These are phyloP conservation scores for Gnathonemus longibarbis DNA, from an alignment of 2,113 vertebrate species.

Conservation along the genomic window DNA sequence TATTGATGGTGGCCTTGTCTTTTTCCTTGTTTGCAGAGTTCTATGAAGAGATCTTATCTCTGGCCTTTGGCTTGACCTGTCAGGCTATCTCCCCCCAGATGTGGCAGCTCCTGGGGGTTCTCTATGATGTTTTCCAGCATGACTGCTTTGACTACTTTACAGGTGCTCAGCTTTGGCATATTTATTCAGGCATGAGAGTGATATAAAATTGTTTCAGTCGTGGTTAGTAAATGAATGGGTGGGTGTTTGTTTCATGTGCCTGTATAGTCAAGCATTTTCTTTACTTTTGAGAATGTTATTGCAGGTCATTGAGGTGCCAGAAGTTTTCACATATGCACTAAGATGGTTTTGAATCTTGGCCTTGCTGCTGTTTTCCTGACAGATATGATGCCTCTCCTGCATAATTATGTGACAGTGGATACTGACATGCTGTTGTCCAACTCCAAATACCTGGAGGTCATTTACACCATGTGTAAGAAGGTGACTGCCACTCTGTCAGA, in stretches of 20 bases:
- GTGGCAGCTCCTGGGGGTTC: constrained; percentile 89
- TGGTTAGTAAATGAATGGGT: not conserved
- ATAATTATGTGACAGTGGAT: constrained; percentile 97
- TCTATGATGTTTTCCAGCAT: constrained; percentile 90
- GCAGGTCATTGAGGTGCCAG: not conserved
- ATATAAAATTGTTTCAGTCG: not conserved
- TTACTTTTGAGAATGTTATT: not conserved
- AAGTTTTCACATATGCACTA: not conserved
- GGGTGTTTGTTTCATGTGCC: not conserved
- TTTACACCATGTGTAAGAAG: constrained; percentile 98
- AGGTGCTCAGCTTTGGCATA: constrained; percentile 53
- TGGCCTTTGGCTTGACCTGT: constrained; percentile 90
- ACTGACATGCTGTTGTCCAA: constrained; percentile 84
- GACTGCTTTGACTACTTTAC: constrained; percentile 95
- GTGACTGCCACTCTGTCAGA: constrained; percentile 50
- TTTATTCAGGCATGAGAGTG: not conserved
- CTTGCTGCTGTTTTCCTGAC: constrained; percentile 31
- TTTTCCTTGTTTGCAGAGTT: constrained; percentile 66
- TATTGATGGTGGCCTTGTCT: not conserved
- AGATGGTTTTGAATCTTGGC: not conserved
- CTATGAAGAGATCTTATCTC: constrained; percentile 92
- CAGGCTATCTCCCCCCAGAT: constrained; percentile 88
- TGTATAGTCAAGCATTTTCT: not conserved
- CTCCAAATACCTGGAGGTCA: constrained; percentile 88
- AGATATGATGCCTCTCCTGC: constrained; percentile 99